phyloP scores from a whole-genome alignment of 2,113 vertebrate genomes.

The Ophiodon elongatus region DNA sequence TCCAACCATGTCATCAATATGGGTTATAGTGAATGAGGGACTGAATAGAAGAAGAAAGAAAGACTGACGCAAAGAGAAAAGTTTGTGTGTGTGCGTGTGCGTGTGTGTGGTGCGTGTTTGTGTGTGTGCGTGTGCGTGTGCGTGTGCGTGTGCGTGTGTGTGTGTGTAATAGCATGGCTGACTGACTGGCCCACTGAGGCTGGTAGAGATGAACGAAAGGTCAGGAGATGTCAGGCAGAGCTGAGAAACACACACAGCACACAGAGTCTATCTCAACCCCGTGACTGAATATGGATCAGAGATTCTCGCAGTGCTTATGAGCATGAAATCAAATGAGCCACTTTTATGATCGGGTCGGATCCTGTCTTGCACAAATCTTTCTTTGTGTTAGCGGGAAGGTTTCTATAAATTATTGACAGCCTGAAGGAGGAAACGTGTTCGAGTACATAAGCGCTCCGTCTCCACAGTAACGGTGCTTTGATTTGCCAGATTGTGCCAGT shows the following conservation, averaged over 20 bases:
- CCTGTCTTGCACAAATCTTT: conserved; percentile 51
- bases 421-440: conserved; percentile 36
- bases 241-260: conserved; percentile 14
- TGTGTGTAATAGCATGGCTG: conserved; percentile 46
- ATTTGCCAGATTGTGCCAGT: conserved; percentile 38
- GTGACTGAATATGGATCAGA: conserved; percentile 61
- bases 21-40: background rate
- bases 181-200: conserved; percentile 56
- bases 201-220: conserved; percentile 64
- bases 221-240: conserved; percentile 65
- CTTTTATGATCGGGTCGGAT: conserved; percentile 57
- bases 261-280: conserved; percentile 40
- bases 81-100: conserved; percentile 2
- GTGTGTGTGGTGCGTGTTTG: conserved; percentile 29
- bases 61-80: conserved; percentile 1
- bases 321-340: conserved; percentile 64
- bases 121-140: background rate
- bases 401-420: conserved; percentile 56
- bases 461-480: conserved; percentile 40
- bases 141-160: background rate
- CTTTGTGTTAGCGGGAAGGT: conserved; percentile 29
- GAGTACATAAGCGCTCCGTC: conserved; percentile 50
- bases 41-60: background rate
- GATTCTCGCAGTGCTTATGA: conserved; percentile 41
- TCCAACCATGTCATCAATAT: background rate